A percentile compares a stretch with the other conserved stretches of the same genome.
Evolutionary conservation across 2,797 vertebrate genomes (phyloP).

Genomic region (Diglossa cyanea): DNA sequence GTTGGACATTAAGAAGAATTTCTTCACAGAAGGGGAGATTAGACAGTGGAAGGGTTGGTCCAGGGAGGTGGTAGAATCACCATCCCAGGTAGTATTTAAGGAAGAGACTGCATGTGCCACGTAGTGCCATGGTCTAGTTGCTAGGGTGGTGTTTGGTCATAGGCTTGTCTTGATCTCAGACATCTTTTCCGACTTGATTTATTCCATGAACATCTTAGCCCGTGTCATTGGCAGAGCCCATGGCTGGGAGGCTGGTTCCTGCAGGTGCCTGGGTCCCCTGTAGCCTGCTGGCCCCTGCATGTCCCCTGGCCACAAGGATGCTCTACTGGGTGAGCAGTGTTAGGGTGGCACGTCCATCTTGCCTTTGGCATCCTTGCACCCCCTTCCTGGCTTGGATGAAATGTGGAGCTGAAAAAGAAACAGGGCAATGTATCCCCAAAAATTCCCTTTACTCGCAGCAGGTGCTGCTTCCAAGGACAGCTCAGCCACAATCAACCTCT

Average conservation of each 20-base stretch:
- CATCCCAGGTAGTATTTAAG: not conserved
- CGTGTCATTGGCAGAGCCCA: not conserved
- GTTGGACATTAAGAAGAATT: not conserved
- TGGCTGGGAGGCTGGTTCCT: fast-evolving
- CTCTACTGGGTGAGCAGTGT: not conserved
- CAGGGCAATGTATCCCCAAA: not conserved
- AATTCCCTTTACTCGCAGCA: fast-evolving
- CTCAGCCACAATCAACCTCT: too few species aligned
- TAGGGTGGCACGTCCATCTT: not conserved
- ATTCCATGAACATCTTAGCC: not conserved
- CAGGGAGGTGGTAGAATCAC: fast-evolving
- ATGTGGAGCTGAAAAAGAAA: not conserved
- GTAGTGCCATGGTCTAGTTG: not conserved
- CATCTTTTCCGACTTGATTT: not conserved
- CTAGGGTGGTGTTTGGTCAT: fast-evolving
- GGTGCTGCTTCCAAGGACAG: not conserved
- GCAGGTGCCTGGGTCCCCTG: not conserved
- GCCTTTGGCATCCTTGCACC: fast-evolving
- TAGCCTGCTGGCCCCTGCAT: too few species aligned
- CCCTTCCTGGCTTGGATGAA: not conserved
- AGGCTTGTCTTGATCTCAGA: not conserved
- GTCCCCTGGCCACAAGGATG: not conserved
- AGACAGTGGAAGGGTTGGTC: fast-evolving
- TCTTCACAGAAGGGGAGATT: not conserved
- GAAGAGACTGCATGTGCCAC: not conserved